These are phyloP conservation scores for Epinotia ramella DNA, from an alignment of 2,888 invertebrate species.

Conservation along the genomic window DNA sequence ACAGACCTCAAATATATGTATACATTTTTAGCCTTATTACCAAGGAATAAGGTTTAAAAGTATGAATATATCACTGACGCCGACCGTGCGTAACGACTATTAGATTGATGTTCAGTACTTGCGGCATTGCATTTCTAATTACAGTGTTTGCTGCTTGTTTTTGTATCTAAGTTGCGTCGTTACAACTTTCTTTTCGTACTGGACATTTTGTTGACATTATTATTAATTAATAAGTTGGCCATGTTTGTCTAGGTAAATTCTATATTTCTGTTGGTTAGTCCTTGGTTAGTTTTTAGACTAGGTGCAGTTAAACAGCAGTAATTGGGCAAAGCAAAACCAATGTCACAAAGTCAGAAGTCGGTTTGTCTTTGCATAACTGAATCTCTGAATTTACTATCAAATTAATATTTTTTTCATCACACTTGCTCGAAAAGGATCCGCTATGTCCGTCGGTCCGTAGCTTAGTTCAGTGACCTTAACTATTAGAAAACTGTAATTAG, in stretches of 20 bases:
- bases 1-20: background rate
- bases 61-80: background rate
- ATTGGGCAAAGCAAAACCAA: too few relatives aligned
- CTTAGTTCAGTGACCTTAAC: too few relatives aligned
- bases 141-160: constrained; percentile 15
- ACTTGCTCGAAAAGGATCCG: too few relatives aligned
- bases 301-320: too few relatives aligned
- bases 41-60: background rate
- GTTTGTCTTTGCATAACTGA: too few relatives aligned
- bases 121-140: constrained; percentile 10
- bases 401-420: too few relatives aligned
- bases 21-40: background rate
- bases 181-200: background rate
- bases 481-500: background rate
- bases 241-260: background rate
- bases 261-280: too few relatives aligned
- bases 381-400: too few relatives aligned
- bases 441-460: too few relatives aligned
- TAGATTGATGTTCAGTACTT: background rate
- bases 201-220: background rate
- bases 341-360: too few relatives aligned
- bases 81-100: background rate
- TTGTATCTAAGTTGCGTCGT: background rate
- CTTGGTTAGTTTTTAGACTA: too few relatives aligned
- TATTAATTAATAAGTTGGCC: background rate